Evolutionary conservation across 2,888 invertebrate species (phyloP), one percentile per base, ranked within the genome.

Genomic region (Lepidonotus clava): DNA sequence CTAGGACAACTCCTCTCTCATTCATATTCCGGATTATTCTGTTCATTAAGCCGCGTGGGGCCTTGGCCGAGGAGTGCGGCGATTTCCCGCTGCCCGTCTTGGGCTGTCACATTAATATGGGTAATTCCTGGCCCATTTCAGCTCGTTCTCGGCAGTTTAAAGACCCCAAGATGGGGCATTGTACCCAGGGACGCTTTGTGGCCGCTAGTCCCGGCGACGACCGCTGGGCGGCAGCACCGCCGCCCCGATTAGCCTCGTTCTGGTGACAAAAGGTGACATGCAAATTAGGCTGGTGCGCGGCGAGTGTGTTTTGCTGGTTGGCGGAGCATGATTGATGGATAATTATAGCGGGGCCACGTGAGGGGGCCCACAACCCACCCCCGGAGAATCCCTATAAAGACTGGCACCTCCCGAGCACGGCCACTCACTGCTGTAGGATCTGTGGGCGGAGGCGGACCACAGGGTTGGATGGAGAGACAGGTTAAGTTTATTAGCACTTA

Each of bases 221-320:
- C 80, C 80, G 80, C 46, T n/a, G 14, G 51, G 51, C 11, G 80
- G 46, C 46, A 80, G 80, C 46, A 80, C 41, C 80, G 80, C 80
- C 14, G 28, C 32, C 28, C 28, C 24, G 80, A 80, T 80, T 80
- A 80, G 80, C 80, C 80, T 80, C 80, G 80, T 51, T 80, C 32
- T 80, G 46, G 71, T 34, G 46, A 80, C 80, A 80, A 80, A 41
- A 80, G 80, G 21, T 80, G 80, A 80, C 80, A 80, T 80, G 80
- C 80, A 80, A 80, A 80, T 80, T 80, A 80, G 80, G 80, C 80
- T 80, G n/a, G n/a, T n/a, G 80, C 80, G 80, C 80, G 51, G 80
- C n/a, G 80, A 80, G 80, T 46, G 80, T 80, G 80, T 80, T 80
- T 41, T 28, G 46, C 46, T 80, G 80, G 80, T 80, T 32, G 80